phyloP scores from a whole-genome alignment of 2,888 invertebrate species.

The Chaetogeoica ovagalla region DNA sequence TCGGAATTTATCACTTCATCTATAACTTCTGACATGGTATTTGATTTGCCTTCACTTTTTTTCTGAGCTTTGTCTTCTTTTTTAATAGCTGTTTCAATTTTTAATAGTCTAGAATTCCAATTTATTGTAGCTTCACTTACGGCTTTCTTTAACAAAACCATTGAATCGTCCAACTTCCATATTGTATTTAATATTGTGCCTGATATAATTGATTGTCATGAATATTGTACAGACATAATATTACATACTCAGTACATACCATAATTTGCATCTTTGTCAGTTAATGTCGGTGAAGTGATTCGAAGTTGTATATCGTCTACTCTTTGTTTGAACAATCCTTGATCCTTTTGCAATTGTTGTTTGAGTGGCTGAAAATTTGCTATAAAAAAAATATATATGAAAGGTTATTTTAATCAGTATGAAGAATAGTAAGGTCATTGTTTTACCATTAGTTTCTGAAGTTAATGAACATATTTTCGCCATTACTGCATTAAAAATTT shows the following conservation, averaged over 20 bases:
- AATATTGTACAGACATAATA: neutral
- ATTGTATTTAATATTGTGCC: slow-evolving; percentile 55
- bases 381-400: neutral
- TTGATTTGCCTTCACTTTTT: slow-evolving; percentile 54
- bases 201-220: slow-evolving; percentile 55
- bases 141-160: slow-evolving; percentile 68
- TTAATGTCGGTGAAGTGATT: slow-evolving; percentile 69
- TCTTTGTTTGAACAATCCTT: slow-evolving; percentile 74
- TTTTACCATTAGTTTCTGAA: slow-evolving; percentile 36
- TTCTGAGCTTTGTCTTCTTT: slow-evolving; percentile 61
- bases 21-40: slow-evolving; percentile 50
- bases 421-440: neutral
- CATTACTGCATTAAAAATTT: slow-evolving; percentile 74
- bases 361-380: slow-evolving; percentile 59
- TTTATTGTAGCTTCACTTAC: slow-evolving; percentile 71
- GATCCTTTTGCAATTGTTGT: slow-evolving; percentile 69
- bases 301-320: slow-evolving; percentile 80
- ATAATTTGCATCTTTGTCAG: slow-evolving; percentile 58
- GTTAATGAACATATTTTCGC: slow-evolving; percentile 68
- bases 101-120: slow-evolving; percentile 68
- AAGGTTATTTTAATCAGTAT: neutral
- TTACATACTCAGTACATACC: slow-evolving; percentile 55
- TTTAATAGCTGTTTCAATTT: slow-evolving; percentile 58
- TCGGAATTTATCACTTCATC: slow-evolving; percentile 40
- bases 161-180: slow-evolving; percentile 66